These are phyloP conservation scores for Struthidea cinerea DNA, from an alignment of 2,113 vertebrate species.

Conservation along the genomic window DNA sequence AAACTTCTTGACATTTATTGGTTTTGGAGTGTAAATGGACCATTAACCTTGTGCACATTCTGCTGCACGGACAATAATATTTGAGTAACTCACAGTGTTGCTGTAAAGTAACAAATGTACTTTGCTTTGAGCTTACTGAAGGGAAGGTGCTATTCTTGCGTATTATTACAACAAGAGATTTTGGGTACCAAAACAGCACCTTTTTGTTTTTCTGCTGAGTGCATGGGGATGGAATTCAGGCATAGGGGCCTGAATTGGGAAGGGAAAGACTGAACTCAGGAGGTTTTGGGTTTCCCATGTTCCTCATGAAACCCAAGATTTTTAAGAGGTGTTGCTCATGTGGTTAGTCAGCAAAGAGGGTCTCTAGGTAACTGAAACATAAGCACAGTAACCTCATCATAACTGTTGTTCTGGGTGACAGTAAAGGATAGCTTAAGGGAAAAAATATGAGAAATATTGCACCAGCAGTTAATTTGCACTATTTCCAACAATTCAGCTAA, in stretches of 20 bases:
- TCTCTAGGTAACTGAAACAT: background rate
- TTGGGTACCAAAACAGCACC: background rate
- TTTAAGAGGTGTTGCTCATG: background rate
- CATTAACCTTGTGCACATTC: background rate
- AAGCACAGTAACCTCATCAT: background rate
- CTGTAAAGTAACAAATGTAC: background rate
- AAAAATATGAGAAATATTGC: background rate
- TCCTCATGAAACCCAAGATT: background rate
- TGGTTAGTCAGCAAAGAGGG: background rate
- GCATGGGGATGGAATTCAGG: background rate
- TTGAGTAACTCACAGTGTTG: background rate
- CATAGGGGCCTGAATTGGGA: background rate
- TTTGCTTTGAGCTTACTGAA: background rate
- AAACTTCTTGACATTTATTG: background rate
- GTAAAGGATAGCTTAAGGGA: background rate
- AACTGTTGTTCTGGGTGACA: background rate
- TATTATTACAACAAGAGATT: background rate
- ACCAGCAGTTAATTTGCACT: constrained; percentile 45
- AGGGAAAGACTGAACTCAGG: background rate
- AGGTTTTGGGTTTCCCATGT: background rate
- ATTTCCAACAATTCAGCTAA: constrained; percentile 30
- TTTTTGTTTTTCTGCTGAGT: background rate
- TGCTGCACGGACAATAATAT: background rate
- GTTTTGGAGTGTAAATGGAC: background rate
- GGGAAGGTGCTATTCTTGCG: background rate